Percentiles rank a stretch among this genome's conserved stretches.
Conservation (phyloP, 2,888 invertebrate species). For the Scaptomyza polygonia region DNA sequence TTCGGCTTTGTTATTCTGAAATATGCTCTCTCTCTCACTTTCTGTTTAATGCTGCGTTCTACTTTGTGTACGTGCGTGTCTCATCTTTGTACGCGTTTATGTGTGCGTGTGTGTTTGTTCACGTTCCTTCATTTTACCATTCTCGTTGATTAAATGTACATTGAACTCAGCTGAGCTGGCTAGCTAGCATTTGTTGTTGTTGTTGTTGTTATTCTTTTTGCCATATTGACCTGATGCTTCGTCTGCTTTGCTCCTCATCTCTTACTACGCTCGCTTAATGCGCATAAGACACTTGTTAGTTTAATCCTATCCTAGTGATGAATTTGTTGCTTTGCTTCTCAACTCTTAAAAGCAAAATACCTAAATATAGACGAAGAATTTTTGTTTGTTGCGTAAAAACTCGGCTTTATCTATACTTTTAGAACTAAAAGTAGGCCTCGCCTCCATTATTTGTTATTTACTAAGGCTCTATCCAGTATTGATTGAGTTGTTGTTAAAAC, state of each 20-base stretch:
- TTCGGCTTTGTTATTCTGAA: constrained; percentile 57
- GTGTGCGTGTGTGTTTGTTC: constrained; percentile 47
- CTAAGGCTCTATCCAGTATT: constrained; percentile 20
- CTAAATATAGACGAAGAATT: neutral
- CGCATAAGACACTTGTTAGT: constrained; percentile 34
- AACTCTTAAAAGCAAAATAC: constrained; percentile 1
- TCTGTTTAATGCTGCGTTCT: constrained; percentile 46
- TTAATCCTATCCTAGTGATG: neutral
- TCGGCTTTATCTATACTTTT: neutral
- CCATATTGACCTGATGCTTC: constrained; percentile 27
- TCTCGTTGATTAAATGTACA: constrained; percentile 77
- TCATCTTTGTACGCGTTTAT: constrained; percentile 43
- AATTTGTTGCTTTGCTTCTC: neutral
- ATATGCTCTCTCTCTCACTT: constrained; percentile 23
- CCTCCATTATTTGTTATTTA: constrained; percentile 5
- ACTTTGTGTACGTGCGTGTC: constrained; percentile 51
- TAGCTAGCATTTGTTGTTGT: constrained; percentile 27
- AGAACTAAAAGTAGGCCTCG: constrained; percentile 34
- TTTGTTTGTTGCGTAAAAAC: neutral
- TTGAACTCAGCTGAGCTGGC: constrained; percentile 62
- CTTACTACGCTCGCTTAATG: constrained; percentile 4
- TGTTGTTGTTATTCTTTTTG: constrained; percentile 24
- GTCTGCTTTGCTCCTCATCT: constrained; percentile 25
- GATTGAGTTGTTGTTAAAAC: constrained; percentile 39
- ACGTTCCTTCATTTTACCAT: constrained; percentile 60